These are phyloP conservation scores for Puma concolor DNA, from an alignment of 2,113 vertebrate genomes.

Conservation along the genomic window DNA sequence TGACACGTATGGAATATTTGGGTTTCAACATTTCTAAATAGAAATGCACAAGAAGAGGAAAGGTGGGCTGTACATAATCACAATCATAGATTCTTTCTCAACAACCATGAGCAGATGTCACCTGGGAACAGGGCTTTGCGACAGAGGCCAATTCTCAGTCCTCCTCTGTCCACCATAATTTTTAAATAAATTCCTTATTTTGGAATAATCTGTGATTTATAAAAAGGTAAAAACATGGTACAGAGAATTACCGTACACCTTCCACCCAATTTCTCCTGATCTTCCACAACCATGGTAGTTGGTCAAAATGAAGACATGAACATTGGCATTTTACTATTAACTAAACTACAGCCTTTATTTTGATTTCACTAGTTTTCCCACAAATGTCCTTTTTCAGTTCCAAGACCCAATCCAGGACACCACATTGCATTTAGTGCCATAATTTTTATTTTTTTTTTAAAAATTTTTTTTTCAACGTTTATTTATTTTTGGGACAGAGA, in stretches of 20 bases:
- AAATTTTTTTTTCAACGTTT: no score
- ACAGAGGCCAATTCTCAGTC: not conserved
- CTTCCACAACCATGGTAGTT: not conserved
- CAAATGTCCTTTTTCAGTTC: not conserved
- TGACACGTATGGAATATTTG: not conserved
- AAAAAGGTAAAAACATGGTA: slow-evolving; percentile 4
- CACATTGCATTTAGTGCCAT: rapidly evolving
- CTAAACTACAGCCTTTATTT: not conserved
- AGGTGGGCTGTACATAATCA: not conserved
- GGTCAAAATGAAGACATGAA: not conserved
- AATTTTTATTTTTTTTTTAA: no score
- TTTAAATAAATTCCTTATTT: not conserved
- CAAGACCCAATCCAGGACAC: not conserved
- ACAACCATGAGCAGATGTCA: not conserved
- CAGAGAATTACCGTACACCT: not conserved
- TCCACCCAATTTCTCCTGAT: not conserved
- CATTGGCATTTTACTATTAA: not conserved
- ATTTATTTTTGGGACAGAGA: no score
- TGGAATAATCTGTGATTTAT: not conserved
- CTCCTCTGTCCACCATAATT: not conserved
- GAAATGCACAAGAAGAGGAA: not conserved
- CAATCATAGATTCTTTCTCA: not conserved
- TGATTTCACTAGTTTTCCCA: not conserved
- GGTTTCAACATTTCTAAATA: not conserved
- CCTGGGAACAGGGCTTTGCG: not conserved